These are phyloP conservation scores for Ictalurus punctatus DNA, from an alignment of 2,113 vertebrate genomes.

Conservation along the genomic window DNA sequence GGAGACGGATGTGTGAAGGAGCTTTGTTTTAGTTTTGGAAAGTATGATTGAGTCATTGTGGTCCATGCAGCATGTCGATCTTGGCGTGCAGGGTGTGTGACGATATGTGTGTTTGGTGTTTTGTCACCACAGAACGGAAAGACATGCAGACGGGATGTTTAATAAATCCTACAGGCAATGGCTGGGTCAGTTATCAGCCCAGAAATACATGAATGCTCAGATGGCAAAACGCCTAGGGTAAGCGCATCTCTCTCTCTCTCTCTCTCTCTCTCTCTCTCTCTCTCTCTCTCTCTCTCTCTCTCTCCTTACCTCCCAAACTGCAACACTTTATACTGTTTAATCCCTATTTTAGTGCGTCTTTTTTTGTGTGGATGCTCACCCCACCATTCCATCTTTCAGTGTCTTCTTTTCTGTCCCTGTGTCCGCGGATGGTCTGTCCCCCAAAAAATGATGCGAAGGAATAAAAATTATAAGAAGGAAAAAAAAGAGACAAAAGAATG, in stretches of 20 bases:
- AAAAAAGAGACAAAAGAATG: no score
- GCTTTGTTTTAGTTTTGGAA: background rate
- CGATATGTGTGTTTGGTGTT: conserved; percentile 65
- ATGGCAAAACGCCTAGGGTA: conserved; percentile 92
- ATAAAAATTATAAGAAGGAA: background rate
- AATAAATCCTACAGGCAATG: conserved; percentile 93
- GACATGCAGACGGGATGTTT: conserved; percentile 91
- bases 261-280: conserved; percentile 13
- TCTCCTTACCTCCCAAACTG: conserved; percentile 14
- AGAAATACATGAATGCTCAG: conserved; percentile 90
- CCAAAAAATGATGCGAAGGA: background rate
- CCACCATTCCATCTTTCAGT: background rate
- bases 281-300: conserved; percentile 33
- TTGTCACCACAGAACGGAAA: conserved; percentile 76
- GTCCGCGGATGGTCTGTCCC: no score
- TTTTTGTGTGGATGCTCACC: background rate
- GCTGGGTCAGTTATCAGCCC: conserved; percentile 87
- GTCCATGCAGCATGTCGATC: conserved; percentile 55
- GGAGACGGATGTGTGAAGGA: background rate
- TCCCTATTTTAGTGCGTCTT: background rate
- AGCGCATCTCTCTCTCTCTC: conserved; percentile 63
- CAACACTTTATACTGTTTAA: background rate
- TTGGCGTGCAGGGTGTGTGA: conserved; percentile 65
- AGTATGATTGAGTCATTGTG: conserved; percentile 1
- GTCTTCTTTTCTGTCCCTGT: background rate